phyloP scores from a whole-genome alignment of 2,113 vertebrate genomes.

The Acanthisitta chloris region DNA sequence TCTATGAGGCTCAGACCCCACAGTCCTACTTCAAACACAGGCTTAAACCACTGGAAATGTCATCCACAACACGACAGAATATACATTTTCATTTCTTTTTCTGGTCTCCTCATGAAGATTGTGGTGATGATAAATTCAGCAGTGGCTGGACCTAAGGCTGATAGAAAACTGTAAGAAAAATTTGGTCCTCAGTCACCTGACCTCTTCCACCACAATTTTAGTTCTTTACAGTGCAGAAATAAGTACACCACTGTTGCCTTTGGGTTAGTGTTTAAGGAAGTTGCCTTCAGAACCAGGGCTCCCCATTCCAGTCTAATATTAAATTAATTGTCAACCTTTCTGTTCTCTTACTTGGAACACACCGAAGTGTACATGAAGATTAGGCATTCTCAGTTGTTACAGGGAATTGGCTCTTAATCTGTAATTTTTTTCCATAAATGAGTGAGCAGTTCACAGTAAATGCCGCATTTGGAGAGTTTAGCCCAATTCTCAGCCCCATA shows the following conservation, averaged over 20 bases:
- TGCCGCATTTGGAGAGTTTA: neutral
- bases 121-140: neutral
- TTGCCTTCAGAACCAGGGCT: neutral
- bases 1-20: neutral
- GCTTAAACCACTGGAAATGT: neutral
- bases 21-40: neutral
- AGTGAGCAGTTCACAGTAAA: neutral
- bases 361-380: neutral
- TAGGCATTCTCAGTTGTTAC: neutral
- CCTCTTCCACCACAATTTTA: neutral
- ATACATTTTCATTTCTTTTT: neutral
- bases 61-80: neutral
- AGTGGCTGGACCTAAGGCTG: neutral
- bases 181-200: neutral
- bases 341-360: neutral
- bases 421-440: neutral
- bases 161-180: neutral
- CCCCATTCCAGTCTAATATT: neutral
- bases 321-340: neutral
- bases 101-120: neutral
- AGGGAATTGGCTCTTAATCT: neutral
- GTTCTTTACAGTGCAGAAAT: neutral
- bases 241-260: neutral
- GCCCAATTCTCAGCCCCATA: neutral
- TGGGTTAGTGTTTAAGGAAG: neutral